Percentiles rank a stretch among this genome's conserved stretches.
Conservation (phyloP, 2,888 invertebrate genomes). For the Himalopsyche tibetana region DNA sequence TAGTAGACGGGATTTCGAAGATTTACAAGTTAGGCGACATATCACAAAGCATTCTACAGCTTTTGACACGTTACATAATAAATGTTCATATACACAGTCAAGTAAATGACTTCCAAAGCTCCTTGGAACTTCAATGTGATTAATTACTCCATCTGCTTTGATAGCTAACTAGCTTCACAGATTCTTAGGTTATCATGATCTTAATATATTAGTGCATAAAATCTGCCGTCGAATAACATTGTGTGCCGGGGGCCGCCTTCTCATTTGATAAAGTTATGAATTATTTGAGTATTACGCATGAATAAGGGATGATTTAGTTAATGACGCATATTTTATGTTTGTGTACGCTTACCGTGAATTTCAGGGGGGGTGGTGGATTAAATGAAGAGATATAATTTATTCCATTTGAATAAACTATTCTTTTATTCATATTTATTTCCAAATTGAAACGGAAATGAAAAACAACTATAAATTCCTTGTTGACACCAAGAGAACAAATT, state of each 20-base stretch:
- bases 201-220: slow-evolving; percentile 3
- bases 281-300: slow-evolving; percentile 4
- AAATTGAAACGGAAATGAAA: too few relatives aligned
- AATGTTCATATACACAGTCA: slow-evolving; percentile 9
- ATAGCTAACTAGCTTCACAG: slow-evolving; percentile 38
- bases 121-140: slow-evolving; percentile 20
- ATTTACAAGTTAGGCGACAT: too few relatives aligned
- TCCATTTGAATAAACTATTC: too few relatives aligned
- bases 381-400: too few relatives aligned
- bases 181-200: slow-evolving; percentile 2
- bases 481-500: too few relatives aligned
- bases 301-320: slow-evolving; percentile 12
- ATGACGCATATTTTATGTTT: slow-evolving; percentile 6
- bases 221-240: slow-evolving; percentile 29
- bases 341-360: not conserved
- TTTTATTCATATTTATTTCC: too few relatives aligned
- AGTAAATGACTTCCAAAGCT: slow-evolving; percentile 33
- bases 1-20: too few relatives aligned
- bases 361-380: not conserved
- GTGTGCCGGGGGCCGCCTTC: not conserved
- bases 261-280: slow-evolving; percentile 8
- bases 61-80: slow-evolving; percentile 23
- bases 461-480: too few relatives aligned
- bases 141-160: slow-evolving; percentile 22
- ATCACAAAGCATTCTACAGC: not conserved